Evolutionary conservation across 2,797 vertebrate species (phyloP), one percentile per base, ranked within the genome.

Genomic region (Betta splendens): DNA sequence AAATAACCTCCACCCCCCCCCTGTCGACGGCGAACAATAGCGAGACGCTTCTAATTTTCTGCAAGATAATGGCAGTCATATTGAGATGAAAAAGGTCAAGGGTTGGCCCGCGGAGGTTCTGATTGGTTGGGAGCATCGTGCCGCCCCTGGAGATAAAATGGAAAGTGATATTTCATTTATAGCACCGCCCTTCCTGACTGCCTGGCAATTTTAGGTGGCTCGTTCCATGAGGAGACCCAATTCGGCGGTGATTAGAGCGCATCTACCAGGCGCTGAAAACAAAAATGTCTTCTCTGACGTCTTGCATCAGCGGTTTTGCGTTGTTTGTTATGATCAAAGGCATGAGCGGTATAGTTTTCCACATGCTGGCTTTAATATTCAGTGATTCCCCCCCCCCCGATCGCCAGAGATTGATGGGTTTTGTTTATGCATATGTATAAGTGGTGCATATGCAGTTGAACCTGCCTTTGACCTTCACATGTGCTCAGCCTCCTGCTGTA

Each of bases 41-140:
- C 58, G 82, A 91, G 92, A 90, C 84, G 71, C 86, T 77, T 92
- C 90, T 92, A 83, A 91, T 92, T 92, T 93, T 93, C 89, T 81
- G 90, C 89, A 91, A 87, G 93, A 94, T 94, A 91, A 91, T 89
- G 88, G 92, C 92, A 81, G 92, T 85, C 80, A 77, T 90, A 89
- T 91, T 79, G 89, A 91, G 91, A 91, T 90, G 91, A 89, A 81
- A 89, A 88, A 85, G 93, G 93, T 92, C 89, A 94, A 84, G 90
- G 94, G 93, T 95, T 90, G 79, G 49, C 45, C 79, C 78, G 81
- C 65, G 62, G n/a, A 81, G 29, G 46, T 79, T 36, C 78, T 87
- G 91, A 96, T 94, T 94, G 94, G 94, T 88, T 83, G 68, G 35
- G 68, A 56, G 76, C 58, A 45, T 85, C 81, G 51, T 23, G 86